These are phyloP conservation scores for Erebia palarica DNA, from an alignment of 2,888 invertebrate genomes.

Conservation along the genomic window DNA sequence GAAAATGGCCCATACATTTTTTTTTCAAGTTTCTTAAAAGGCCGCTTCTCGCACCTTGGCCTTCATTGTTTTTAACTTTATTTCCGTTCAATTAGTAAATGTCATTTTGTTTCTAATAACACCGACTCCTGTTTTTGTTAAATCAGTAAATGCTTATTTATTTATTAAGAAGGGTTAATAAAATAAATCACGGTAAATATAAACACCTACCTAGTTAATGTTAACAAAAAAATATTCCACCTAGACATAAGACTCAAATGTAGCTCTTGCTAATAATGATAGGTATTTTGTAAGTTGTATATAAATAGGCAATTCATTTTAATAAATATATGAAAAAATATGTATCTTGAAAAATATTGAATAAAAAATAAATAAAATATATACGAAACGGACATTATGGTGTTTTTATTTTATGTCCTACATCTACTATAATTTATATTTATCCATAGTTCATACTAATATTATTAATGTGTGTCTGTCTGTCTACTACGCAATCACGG, in stretches of 20 bases:
- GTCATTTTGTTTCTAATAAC: not conserved
- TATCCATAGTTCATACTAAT: too few species aligned
- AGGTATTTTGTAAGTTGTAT: slow-evolving; percentile 70
- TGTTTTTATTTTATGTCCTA: slow-evolving; percentile 46
- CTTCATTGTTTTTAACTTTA: too few species aligned
- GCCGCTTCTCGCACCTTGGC: too few species aligned
- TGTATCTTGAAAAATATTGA: slow-evolving; percentile 56
- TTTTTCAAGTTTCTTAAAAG: too few species aligned
- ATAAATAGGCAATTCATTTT: slow-evolving; percentile 73
- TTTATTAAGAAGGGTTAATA: not conserved
- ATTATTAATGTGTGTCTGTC: too few species aligned
- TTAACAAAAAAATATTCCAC: slow-evolving; percentile 66
- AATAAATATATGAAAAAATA: slow-evolving; percentile 63
- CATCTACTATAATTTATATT: slow-evolving; percentile 3
- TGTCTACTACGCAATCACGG: too few species aligned
- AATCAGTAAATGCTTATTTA: not conserved
- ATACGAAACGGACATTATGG: slow-evolving; percentile 53
- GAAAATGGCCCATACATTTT: too few species aligned
- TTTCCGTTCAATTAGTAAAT: too few species aligned
- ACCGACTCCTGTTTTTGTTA: not conserved
- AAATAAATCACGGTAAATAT: slow-evolving; percentile 35
- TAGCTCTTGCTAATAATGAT: slow-evolving; percentile 68
- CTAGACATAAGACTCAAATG: slow-evolving; percentile 75
- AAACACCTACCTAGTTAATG: slow-evolving; percentile 5
- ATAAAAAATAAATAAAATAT: slow-evolving; percentile 67